Evolutionary conservation across 1,140 invertebrate species (phyloP).

Genomic region (Caenorhabditis remanei): DNA sequence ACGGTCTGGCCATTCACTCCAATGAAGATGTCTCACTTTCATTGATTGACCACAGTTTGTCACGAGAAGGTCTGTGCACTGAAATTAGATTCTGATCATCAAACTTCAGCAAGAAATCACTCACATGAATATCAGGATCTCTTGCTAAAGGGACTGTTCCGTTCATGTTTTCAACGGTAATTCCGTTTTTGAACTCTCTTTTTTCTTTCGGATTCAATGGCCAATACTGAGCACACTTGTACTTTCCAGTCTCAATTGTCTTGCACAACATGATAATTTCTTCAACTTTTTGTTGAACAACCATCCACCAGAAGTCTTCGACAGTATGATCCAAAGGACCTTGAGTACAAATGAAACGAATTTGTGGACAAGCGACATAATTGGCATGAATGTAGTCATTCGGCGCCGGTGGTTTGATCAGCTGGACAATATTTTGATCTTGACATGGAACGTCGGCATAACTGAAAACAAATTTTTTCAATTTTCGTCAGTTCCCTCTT

Average conservation of each 20-base stretch:
- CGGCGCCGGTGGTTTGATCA: slow-evolving; percentile 19
- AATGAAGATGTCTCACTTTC: slow-evolving; percentile 48
- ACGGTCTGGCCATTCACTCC: slow-evolving; percentile 57
- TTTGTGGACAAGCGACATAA: slow-evolving; percentile 47
- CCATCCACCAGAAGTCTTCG: slow-evolving; percentile 95
- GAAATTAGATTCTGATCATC: background rate
- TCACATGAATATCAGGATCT: slow-evolving; percentile 21
- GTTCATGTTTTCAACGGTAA: background rate
- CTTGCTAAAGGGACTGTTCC: background rate
- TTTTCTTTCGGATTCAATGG: slow-evolving; percentile 25
- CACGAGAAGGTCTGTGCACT: slow-evolving; percentile 10
- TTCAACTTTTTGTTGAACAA: slow-evolving; percentile 90
- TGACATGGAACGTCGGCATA: slow-evolving; percentile 56
- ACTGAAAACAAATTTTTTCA: background rate
- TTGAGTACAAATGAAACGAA: slow-evolving; percentile 90
- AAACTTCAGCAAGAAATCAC: background rate
- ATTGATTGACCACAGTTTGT: background rate
- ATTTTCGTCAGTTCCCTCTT: background rate
- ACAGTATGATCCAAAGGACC: slow-evolving; percentile 90
- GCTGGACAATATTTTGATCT: slow-evolving; percentile 33
- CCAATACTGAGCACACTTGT: slow-evolving; percentile 62
- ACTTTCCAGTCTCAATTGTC: slow-evolving; percentile 75
- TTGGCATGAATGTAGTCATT: slow-evolving; percentile 66
- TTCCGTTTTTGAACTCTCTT: background rate
- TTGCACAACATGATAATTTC: slow-evolving; percentile 93